A percentile compares a stretch with the other conserved stretches of the same genome.
Conservation (phyloP, 1,140 invertebrate species). For the Mylabris phalerata region DNA sequence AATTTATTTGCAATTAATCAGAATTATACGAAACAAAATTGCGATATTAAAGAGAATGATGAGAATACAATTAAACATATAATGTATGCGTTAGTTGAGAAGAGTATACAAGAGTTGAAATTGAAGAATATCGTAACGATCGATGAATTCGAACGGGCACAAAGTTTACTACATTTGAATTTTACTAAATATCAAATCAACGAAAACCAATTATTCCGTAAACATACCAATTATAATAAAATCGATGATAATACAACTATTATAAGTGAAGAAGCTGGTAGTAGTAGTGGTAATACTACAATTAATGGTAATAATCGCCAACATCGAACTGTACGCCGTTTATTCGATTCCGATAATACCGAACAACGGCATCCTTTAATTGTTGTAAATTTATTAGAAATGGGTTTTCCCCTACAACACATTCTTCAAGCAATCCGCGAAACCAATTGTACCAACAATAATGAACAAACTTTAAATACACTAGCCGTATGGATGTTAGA, state of each 20-base stretch:
- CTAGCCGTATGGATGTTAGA: conserved; percentile 64
- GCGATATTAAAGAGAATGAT: conserved; percentile 13
- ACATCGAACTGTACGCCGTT: background rate
- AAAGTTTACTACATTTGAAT: conserved; percentile 48
- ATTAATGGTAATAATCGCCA: background rate
- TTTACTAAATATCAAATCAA: conserved; percentile 41
- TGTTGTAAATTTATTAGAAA: conserved; percentile 50
- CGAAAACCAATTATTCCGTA: conserved; percentile 27
- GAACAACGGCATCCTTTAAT: no score
- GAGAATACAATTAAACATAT: conserved; percentile 27
- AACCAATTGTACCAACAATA: conserved; percentile 45
- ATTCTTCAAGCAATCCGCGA: conserved; percentile 54
- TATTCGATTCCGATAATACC: background rate
- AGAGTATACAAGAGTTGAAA: conserved; percentile 44
- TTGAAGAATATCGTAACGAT: conserved; percentile 42
- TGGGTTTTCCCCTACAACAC: conserved; percentile 57
- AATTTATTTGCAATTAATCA: conserved; percentile 43
- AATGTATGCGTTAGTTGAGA: conserved; percentile 43
- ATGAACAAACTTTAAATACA: conserved; percentile 51
- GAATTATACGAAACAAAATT: no score
- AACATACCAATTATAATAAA: background rate
- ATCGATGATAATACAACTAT: background rate
- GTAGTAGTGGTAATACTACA: background rate
- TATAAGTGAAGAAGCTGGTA: background rate
- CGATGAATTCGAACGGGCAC: conserved; percentile 50